A percentile compares a stretch with the other conserved stretches of the same genome.
These are phyloP conservation scores for Ornithoptera priamus DNA, from an alignment of 2,888 invertebrate genomes.

Conservation along the genomic window DNA sequence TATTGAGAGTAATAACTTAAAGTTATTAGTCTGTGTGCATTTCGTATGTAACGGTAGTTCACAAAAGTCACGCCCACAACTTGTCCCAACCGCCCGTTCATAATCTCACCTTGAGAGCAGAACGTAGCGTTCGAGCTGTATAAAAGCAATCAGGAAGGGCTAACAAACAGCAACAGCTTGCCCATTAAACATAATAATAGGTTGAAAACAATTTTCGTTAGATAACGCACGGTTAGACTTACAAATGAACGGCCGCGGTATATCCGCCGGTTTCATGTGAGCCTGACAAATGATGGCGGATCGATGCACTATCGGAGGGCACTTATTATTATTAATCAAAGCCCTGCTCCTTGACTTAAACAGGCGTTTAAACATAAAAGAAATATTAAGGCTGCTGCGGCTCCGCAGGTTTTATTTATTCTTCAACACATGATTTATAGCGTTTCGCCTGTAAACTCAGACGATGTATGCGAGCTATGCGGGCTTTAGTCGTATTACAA, in stretches of 20 bases:
- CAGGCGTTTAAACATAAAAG: slow-evolving; percentile 26
- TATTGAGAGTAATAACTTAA: no score
- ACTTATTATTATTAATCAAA: slow-evolving; percentile 40
- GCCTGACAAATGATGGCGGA: slow-evolving; percentile 49
- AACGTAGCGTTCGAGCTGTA: not conserved
- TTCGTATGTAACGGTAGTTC: no score
- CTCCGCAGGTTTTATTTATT: slow-evolving; percentile 20
- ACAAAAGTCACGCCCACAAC: no score
- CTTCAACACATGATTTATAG: slow-evolving; percentile 22
- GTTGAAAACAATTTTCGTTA: slow-evolving; percentile 27
- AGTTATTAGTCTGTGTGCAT: no score
- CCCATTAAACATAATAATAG: slow-evolving; percentile 24
- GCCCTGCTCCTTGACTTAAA: slow-evolving; percentile 28
- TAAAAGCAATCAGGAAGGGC: slow-evolving; percentile 4
- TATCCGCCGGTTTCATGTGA: slow-evolving; percentile 32
- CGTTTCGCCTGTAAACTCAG: not conserved
- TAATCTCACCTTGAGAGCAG: no score
- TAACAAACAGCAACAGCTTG: slow-evolving; percentile 9
- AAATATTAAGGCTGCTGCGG: slow-evolving; percentile 24
- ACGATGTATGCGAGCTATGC: slow-evolving; percentile 9
- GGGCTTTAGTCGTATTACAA: slow-evolving; percentile 8
- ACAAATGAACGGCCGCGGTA: slow-evolving; percentile 16
- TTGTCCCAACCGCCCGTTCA: no score
- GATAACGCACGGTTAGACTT: slow-evolving; percentile 17
- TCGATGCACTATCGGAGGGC: slow-evolving; percentile 37